Evolutionary conservation across 2,888 invertebrate species (phyloP).

Genomic region (Drosophila infuscata): DNA sequence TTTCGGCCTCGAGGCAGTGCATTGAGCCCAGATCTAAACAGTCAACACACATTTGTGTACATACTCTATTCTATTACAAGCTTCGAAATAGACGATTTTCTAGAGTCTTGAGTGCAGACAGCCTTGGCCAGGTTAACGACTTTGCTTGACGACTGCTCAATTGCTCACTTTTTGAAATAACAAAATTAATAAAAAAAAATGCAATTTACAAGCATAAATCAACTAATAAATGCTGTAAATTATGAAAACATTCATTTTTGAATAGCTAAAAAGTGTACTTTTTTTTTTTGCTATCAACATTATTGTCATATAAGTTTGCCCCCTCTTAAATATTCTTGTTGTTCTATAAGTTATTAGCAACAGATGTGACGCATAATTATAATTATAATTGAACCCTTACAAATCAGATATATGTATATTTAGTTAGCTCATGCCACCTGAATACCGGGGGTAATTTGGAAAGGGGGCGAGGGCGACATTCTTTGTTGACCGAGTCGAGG

Average conservation of each 20-base stretch:
- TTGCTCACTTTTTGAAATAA: background rate
- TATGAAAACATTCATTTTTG: background rate
- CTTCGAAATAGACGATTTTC: background rate
- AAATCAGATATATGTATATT: background rate
- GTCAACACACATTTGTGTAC: background rate
- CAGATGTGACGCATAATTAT: background rate
- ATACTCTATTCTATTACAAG: background rate
- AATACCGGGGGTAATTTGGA: background rate
- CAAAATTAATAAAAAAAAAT: background rate
- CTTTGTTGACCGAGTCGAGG: background rate
- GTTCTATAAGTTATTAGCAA: background rate
- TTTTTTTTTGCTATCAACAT: background rate
- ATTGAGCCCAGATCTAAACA: conserved; percentile 4
- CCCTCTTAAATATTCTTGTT: background rate
- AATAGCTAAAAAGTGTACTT: background rate
- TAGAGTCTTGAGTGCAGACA: background rate
- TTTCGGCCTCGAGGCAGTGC: conserved; percentile 5
- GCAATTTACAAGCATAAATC: background rate
- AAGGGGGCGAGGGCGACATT: background rate
- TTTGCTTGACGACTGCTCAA: background rate
- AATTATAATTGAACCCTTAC: background rate
- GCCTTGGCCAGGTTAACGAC: conserved; percentile 12
- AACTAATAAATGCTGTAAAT: background rate
- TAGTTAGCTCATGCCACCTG: background rate
- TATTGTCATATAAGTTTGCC: background rate